phyloP scores from a whole-genome alignment of 2,113 vertebrate genomes.

The Sciurus niger region DNA sequence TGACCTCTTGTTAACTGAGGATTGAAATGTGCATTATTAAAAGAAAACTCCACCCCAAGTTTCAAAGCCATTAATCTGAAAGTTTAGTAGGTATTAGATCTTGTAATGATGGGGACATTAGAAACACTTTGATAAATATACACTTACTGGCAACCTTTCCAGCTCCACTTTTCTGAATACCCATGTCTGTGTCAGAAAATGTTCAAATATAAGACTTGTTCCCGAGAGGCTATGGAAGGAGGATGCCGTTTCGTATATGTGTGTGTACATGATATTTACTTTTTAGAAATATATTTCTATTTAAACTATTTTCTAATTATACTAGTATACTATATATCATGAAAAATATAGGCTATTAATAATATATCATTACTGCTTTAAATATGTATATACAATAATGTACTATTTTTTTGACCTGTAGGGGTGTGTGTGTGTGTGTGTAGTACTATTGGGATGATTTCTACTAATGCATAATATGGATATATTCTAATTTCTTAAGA shows the following conservation, averaged over 20 bases:
- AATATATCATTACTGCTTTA: background rate
- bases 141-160: slow-evolving; percentile 38
- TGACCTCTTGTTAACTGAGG: slow-evolving; percentile 71
- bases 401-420: background rate
- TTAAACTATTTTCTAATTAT: background rate
- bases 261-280: too few species aligned
- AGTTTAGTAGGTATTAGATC: slow-evolving; percentile 72
- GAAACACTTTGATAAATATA: slow-evolving; percentile 72
- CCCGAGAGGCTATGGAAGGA: background rate
- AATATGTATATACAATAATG: background rate
- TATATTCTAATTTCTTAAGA: background rate
- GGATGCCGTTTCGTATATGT: background rate
- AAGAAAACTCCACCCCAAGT: slow-evolving; percentile 75
- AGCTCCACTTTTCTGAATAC: slow-evolving; percentile 29
- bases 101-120: slow-evolving; percentile 52
- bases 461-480: background rate
- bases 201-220: slow-evolving; percentile 34
- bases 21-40: slow-evolving; percentile 74
- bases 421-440: too few species aligned
- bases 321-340: background rate
- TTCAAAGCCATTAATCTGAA: slow-evolving; percentile 75
- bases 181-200: background rate
- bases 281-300: background rate
- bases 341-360: background rate
- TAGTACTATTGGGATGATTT: background rate